These are phyloP conservation scores for Lasioglossum villosulum DNA, from an alignment of 2,888 invertebrate species.

Conservation along the genomic window DNA sequence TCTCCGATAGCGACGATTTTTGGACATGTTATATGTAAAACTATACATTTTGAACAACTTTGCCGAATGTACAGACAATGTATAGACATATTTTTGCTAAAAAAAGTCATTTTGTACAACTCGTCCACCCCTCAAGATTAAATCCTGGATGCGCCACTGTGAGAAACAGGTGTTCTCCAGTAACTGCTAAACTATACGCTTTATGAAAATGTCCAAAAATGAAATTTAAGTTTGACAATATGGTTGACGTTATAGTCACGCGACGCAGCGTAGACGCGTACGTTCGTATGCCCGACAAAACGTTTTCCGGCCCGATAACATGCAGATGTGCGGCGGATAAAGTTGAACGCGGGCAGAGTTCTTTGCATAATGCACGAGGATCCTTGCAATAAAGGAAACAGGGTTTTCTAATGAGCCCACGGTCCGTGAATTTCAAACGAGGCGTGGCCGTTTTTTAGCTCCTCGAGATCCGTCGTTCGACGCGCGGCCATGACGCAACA, in stretches of 20 bases:
- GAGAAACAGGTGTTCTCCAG: too few species aligned
- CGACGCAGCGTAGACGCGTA: background rate
- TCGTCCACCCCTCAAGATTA: too few species aligned
- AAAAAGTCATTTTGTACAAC: too few species aligned
- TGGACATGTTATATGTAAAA: too few species aligned
- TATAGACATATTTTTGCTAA: too few species aligned
- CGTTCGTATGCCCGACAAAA: background rate
- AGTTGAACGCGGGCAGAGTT: background rate
- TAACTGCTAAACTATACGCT: too few species aligned
- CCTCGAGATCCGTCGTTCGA: constrained; percentile 3
- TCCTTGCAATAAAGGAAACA: constrained; percentile 42
- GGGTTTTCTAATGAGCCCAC: constrained; percentile 33
- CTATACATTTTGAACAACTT: too few species aligned
- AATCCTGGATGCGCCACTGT: too few species aligned
- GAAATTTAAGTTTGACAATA: background rate
- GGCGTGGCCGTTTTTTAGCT: constrained; percentile 1
- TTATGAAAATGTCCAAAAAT: too few species aligned
- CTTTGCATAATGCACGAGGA: constrained; percentile 43
- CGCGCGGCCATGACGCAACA: constrained; percentile 18
- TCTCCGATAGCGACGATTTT: too few species aligned
- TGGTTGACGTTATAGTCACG: background rate
- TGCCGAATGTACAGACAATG: too few species aligned
- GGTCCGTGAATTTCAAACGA: constrained; percentile 38
- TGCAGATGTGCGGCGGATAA: constrained; percentile 22
- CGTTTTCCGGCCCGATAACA: constrained; percentile 15